These are phyloP conservation scores for Esperia sulphurella DNA, from an alignment of 2,888 invertebrate species.

Conservation along the genomic window DNA sequence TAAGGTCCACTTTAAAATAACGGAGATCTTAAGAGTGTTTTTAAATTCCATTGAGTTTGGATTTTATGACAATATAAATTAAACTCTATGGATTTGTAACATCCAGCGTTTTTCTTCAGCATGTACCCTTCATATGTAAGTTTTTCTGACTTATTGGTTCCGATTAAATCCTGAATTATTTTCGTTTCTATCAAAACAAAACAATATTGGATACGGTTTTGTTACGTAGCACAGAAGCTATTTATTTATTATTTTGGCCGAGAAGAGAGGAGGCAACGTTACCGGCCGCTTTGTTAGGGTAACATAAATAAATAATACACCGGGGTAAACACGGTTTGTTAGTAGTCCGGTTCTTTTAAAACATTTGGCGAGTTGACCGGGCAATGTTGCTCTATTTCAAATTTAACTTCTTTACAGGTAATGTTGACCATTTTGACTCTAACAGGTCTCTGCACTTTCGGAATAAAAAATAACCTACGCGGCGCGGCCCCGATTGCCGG, in stretches of 20 bases:
- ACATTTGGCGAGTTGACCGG: not conserved
- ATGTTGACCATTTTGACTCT: not conserved
- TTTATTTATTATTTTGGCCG: conserved; percentile 5
- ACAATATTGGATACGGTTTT: not conserved
- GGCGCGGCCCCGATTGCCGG: no score
- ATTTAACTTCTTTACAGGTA: not conserved
- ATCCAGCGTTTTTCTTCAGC: no score
- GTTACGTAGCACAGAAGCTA: not conserved
- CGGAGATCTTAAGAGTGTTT: no score
- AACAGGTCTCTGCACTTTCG: no score
- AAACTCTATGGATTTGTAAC: no score
- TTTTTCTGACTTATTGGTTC: no score
- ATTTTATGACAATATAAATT: no score
- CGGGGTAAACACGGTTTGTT: conserved; percentile 7
- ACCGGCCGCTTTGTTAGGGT: not conserved
- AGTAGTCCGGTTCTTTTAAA: not conserved
- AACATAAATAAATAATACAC: conserved; percentile 9
- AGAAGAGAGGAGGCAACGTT: not conserved
- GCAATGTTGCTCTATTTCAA: not conserved
- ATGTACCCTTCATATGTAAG: no score
- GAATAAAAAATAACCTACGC: no score
- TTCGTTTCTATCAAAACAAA: not conserved
- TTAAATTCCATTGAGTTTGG: no score
- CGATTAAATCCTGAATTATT: not conserved
- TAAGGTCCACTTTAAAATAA: no score